These are phyloP conservation scores for Pomacea maculata DNA, from an alignment of 1,140 invertebrate genomes.

Conservation along the genomic window DNA sequence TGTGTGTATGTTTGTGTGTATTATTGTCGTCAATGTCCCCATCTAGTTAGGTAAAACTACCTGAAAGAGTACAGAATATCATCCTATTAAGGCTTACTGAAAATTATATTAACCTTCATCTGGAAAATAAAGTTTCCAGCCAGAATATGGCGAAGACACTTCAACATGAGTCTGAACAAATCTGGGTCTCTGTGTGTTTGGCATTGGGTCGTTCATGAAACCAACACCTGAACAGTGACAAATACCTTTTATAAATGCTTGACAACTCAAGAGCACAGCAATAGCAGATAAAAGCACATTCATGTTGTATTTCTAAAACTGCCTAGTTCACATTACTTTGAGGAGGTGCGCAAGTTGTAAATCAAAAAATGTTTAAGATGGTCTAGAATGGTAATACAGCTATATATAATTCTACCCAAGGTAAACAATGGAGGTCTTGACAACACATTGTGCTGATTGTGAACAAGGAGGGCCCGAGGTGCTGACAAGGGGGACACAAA, in stretches of 20 bases:
- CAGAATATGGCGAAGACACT: constrained; percentile 68
- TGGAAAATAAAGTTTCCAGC: constrained; percentile 77
- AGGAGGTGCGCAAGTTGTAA: background rate
- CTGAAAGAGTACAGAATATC: too few relatives aligned
- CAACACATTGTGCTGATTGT: too few relatives aligned
- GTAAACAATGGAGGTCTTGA: too few relatives aligned
- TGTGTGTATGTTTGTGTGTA: too few relatives aligned
- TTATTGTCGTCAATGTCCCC: too few relatives aligned
- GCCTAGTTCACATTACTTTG: background rate
- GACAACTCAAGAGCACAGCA: background rate
- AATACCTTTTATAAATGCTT: background rate
- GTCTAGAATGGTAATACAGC: background rate
- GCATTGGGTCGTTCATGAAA: constrained; percentile 45
- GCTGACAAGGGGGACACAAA: too few relatives aligned
- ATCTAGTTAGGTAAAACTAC: too few relatives aligned
- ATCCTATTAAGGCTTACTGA: too few relatives aligned
- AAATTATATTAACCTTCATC: constrained; percentile 69
- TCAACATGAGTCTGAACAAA: constrained; percentile 52
- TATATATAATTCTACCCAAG: background rate
- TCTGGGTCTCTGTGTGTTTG: constrained; percentile 20
- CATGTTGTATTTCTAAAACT: background rate
- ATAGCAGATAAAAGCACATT: constrained; percentile 2
- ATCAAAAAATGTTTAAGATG: background rate
- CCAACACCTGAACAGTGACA: constrained; percentile 17
- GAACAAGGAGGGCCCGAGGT: too few relatives aligned